Evolutionary conservation across 2,113 vertebrate species (phyloP).

Genomic region (Crotalus viridis): DNA sequence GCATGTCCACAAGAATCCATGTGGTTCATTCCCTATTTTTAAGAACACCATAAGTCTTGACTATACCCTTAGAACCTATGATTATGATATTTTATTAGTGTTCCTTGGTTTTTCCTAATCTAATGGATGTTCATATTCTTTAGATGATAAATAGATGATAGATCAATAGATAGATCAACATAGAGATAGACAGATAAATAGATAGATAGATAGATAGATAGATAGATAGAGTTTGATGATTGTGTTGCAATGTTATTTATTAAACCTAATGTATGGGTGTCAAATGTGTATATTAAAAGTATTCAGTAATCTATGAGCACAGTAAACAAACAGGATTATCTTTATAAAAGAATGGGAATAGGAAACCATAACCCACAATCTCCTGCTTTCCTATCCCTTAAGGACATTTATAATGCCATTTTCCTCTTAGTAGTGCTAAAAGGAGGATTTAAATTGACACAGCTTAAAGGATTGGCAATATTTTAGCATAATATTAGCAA

Average conservation of each 20-base stretch:
- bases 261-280: neutral
- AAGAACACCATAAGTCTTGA: neutral
- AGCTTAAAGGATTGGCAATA: neutral
- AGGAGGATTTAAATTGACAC: neutral
- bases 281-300: neutral
- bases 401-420: neutral
- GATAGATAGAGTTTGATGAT: neutral
- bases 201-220: no score
- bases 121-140: neutral
- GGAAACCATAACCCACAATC: neutral
- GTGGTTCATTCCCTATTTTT: neutral
- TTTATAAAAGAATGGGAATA: neutral
- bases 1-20: neutral
- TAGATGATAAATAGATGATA: neutral
- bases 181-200: neutral
- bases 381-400: neutral
- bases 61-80: neutral
- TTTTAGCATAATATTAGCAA: neutral
- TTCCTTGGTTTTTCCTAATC: neutral
- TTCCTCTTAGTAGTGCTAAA: neutral
- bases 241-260: neutral
- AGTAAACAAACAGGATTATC: neutral
- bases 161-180: neutral
- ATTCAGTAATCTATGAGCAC: neutral
- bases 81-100: neutral